Evolutionary conservation across 64 coral and sea anemone species (phyloP).

Genomic region (Dendrophyllia cribrosa): DNA sequence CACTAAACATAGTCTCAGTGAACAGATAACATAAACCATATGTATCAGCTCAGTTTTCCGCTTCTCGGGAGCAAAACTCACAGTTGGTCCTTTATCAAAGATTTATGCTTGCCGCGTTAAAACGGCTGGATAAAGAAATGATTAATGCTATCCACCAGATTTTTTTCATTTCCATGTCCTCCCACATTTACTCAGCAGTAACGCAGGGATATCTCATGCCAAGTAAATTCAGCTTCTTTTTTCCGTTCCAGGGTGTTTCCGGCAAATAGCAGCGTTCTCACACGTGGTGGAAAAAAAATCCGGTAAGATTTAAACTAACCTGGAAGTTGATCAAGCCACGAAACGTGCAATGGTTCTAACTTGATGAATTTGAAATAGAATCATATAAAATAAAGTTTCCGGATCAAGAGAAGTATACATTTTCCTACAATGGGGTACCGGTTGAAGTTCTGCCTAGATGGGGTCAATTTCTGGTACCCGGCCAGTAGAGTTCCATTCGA

Average conservation of each 20-base stretch:
- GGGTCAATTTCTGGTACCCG: no score
- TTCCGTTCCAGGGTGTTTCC: conserved; percentile 24
- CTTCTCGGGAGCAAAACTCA: background rate
- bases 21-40: no score
- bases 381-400: no score
- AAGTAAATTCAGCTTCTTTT: conserved; percentile 8
- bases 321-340: background rate
- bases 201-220: conserved; percentile 2
- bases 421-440: no score
- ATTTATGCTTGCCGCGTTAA: conserved; percentile 17
- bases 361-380: no score
- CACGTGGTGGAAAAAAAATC: background rate
- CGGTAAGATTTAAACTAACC: no score
- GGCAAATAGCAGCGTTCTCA: background rate
- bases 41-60: background rate
- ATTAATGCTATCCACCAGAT: conserved; percentile 13
- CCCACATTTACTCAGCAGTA: background rate
- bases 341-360: no score
- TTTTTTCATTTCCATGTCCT: conserved; percentile 14
- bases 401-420: no score
- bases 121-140: conserved; percentile 13
- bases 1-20: no score
- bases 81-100: conserved; percentile 12
- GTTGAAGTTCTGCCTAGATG: no score
- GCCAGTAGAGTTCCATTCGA: no score